Conservation (phyloP, 1,140 invertebrate genomes). For the Pomacea maculata region DNA sequence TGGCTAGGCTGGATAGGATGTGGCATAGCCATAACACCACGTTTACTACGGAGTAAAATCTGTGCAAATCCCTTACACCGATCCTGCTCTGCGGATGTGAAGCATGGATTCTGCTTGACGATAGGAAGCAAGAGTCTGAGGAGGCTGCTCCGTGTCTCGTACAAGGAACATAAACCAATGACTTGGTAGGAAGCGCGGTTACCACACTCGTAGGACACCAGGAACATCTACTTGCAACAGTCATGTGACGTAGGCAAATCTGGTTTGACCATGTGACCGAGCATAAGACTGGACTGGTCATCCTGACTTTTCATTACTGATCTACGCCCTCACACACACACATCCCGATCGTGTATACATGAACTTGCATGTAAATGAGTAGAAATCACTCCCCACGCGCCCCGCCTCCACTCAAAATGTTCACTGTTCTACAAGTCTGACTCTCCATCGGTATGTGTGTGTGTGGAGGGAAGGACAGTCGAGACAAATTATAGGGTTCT, state of each 20-base stretch:
- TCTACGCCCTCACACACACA: conserved; percentile 8
- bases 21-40: no score
- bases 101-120: no score
- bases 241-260: neutral
- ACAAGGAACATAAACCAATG: neutral
- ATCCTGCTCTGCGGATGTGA: no score
- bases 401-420: neutral
- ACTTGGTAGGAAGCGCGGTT: neutral
- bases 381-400: neutral
- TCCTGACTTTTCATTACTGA: neutral
- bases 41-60: no score
- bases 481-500: neutral
- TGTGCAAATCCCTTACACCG: no score
- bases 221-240: neutral
- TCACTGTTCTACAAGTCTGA: neutral
- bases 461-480: no score
- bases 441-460: no score
- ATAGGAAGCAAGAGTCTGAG: no score
- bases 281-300: neutral
- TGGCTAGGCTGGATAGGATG: no score
- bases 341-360: neutral
- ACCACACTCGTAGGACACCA: neutral
- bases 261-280: neutral
- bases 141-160: no score
- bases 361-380: neutral